Evolutionary conservation across 1,140 invertebrate species (phyloP), one percentile per base, ranked within the genome.

Genomic region (Hormaphis cornu): DNA sequence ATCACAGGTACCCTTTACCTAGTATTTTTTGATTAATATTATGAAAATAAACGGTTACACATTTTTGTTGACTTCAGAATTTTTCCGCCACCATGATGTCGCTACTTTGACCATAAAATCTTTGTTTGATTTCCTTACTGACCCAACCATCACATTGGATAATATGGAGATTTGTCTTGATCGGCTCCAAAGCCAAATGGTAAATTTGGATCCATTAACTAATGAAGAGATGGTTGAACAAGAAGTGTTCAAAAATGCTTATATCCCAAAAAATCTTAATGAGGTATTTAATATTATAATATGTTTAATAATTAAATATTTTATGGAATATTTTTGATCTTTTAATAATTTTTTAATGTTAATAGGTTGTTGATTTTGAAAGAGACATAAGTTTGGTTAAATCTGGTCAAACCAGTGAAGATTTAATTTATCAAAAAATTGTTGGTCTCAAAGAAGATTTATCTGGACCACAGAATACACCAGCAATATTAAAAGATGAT

Each of bases 51-150:
- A 40, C 0, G 20, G 7, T 1, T 37, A 22, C 1, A 3, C 4
- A 24, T 26, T 26, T 46, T 30, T 59, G 16, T 50, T 42, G 30
- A 72, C 78, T 79, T 81, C 83, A 79, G 91, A 95, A 71, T 99
- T 90, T 80, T 99, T 99, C 78, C 85, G 86, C 63, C 95, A 92
- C 75, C 87, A 88, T 74, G 86, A 87, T 35, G 94, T 98, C 1
- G 86, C 86, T 37, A 93, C 93, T 16, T 87, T 99, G 83, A 88
- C 87, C 1, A 84, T 96, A 0, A 93, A 93, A 75, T 87, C 92
- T 74, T 79, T 99, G 50, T 99, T 99, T 83, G 90, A 97, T 77
- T 98, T 98, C 76, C 89, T 98, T 44, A 97, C 93, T 2, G 93
- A 97, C 81, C 83, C 89, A 35, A 88, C 84, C 5, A 88, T 98